These are phyloP conservation scores for Drosophila mulleri DNA, from an alignment of 2,888 invertebrate species.

Conservation along the genomic window DNA sequence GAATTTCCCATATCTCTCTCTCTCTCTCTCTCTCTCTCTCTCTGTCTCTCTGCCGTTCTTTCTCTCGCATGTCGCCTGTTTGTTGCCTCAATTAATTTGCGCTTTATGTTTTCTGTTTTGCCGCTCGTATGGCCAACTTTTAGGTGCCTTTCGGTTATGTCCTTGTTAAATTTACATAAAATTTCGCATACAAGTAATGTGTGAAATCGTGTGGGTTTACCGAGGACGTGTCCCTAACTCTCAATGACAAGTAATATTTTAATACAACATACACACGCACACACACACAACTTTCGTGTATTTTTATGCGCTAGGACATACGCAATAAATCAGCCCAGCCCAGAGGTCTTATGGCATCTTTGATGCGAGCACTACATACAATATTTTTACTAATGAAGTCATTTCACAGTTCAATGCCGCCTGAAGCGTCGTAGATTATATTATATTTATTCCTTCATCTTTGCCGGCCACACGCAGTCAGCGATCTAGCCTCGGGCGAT, in stretches of 20 bases:
- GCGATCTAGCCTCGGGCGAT: constrained; percentile 18
- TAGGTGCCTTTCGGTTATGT: constrained; percentile 52
- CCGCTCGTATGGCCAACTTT: constrained; percentile 57
- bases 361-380: constrained; percentile 44
- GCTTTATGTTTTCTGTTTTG: constrained; percentile 66
- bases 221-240: constrained; percentile 4
- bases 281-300: neutral
- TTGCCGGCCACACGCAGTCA: constrained; percentile 56
- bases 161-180: constrained; percentile 76
- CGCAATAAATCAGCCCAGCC: constrained; percentile 70
- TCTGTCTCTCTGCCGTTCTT: neutral
- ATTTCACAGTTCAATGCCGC: constrained; percentile 78
- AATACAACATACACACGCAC: neutral
- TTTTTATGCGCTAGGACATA: constrained; percentile 13
- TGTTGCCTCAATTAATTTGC: constrained; percentile 74
- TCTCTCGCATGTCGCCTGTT: constrained; percentile 13
- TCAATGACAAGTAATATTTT: constrained; percentile 34
- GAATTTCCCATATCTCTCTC: constrained; percentile 30
- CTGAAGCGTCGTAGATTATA: constrained; percentile 35
- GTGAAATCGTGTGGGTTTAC: constrained; percentile 39
- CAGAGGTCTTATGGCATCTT: constrained; percentile 12
- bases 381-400: constrained; percentile 81
- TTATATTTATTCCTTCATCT: constrained; percentile 70
- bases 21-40: neutral
- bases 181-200: constrained; percentile 38